phyloP scores from a whole-genome alignment of 2,113 vertebrate genomes.

The Micronycteris hirsuta region DNA sequence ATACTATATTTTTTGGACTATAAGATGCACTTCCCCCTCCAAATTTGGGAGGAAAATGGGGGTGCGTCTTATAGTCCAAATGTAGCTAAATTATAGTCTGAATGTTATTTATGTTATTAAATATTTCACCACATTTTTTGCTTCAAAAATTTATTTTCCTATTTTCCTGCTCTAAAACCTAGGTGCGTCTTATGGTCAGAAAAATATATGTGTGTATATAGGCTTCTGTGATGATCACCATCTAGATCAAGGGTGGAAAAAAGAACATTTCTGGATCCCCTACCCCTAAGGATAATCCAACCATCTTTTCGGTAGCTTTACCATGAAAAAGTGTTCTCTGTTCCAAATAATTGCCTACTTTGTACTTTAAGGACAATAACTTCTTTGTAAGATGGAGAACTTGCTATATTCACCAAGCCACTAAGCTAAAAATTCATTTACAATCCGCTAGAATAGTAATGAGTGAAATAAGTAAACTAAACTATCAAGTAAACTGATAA shows the following conservation, averaged over 20 bases:
- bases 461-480: background rate
- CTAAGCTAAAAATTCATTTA: background rate
- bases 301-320: background rate
- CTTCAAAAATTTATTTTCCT: no score
- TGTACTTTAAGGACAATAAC: background rate
- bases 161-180: no score
- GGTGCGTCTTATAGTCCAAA: no score
- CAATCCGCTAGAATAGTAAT: background rate
- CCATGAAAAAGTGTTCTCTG: background rate
- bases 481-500: background rate
- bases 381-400: background rate
- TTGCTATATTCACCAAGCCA: background rate
- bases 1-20: no score
- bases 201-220: no score
- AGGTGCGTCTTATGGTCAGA: no score
- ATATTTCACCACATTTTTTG: no score
- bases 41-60: no score
- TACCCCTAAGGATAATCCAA: background rate
- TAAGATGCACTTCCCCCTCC: no score
- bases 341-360: background rate
- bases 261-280: background rate
- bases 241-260: background rate
- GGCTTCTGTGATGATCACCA: background rate
- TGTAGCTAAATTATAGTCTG: no score
- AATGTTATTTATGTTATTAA: no score